Conservation (phyloP, 64 coral and sea anemone species). For the Platygyra sinensis region DNA sequence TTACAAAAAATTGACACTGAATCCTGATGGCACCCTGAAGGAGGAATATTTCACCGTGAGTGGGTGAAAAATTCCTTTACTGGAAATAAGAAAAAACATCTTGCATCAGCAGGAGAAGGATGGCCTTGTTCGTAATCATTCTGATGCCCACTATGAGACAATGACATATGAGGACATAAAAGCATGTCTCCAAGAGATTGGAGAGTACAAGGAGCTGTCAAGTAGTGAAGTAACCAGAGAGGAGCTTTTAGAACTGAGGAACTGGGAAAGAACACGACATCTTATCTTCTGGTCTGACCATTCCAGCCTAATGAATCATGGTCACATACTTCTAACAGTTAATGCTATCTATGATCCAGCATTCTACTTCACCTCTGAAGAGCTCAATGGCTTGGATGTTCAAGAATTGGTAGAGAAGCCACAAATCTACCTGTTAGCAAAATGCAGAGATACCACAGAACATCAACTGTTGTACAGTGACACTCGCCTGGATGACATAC, state of each 20-base stretch:
- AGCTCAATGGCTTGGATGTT: slow-evolving; percentile 26
- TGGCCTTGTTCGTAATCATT: slow-evolving; percentile 20
- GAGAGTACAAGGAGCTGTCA: not conserved
- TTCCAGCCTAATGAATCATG: slow-evolving; percentile 51
- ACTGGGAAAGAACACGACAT: slow-evolving; percentile 14
- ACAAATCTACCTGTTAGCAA: slow-evolving; percentile 50
- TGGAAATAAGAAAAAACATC: slow-evolving; percentile 23
- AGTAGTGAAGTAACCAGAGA: not conserved
- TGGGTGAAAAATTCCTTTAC: slow-evolving; percentile 19
- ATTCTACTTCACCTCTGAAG: slow-evolving; percentile 38
- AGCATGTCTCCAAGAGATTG: not conserved
- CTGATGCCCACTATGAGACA: not conserved
- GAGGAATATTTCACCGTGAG: slow-evolving; percentile 27
- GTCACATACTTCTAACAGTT: slow-evolving; percentile 44
- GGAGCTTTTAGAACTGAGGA: not conserved
- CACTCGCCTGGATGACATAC: slow-evolving; percentile 49
- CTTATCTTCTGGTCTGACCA: slow-evolving; percentile 56
- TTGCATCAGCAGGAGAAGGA: slow-evolving; percentile 13
- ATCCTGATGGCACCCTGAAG: slow-evolving; percentile 26
- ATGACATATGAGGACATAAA: not conserved
- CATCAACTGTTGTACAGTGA: slow-evolving; percentile 52
- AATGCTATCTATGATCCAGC: slow-evolving; percentile 39
- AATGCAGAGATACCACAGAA: slow-evolving; percentile 40
- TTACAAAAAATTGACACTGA: slow-evolving; percentile 28
- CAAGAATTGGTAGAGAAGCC: slow-evolving; percentile 58